phyloP scores from a whole-genome alignment of 2,888 invertebrate genomes.

The Hipparchia sbordonii region DNA sequence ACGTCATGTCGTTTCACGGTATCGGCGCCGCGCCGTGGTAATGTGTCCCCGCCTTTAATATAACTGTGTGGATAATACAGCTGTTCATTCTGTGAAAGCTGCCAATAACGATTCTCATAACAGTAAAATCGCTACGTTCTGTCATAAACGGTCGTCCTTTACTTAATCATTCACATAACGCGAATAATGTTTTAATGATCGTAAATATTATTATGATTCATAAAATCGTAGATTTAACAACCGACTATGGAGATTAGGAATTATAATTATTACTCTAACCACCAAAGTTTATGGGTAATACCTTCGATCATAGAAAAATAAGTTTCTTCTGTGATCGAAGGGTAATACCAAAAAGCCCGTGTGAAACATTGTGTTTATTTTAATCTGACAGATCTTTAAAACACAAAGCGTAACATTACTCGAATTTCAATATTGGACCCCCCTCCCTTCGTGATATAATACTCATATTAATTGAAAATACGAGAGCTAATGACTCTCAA shows the following conservation, averaged over 20 bases:
- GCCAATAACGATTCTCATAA: constrained; percentile 12
- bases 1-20: too few relatives aligned
- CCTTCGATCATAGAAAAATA: too few relatives aligned
- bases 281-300: neutral
- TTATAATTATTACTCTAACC: neutral
- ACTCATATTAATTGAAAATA: too few relatives aligned
- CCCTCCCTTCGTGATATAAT: too few relatives aligned
- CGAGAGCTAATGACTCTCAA: too few relatives aligned
- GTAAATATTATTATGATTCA: constrained; percentile 4
- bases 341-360: too few relatives aligned
- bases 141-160: constrained; percentile 2
- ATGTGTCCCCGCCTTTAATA: neutral
- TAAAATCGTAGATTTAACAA: neutral
- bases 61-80: neutral
- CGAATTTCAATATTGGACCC: too few relatives aligned
- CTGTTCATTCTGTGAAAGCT: neutral
- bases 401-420: too few relatives aligned
- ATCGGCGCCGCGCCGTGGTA: too few relatives aligned
- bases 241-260: neutral
- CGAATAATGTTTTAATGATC: constrained; percentile 13
- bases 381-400: too few relatives aligned
- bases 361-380: too few relatives aligned
- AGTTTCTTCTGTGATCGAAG: too few relatives aligned
- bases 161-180: neutral
- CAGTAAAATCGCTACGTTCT: constrained; percentile 8